Base-by-base conservation (phyloP, 2,888 invertebrate genomes). In the Mimumesa dahlbomi region DNA sequence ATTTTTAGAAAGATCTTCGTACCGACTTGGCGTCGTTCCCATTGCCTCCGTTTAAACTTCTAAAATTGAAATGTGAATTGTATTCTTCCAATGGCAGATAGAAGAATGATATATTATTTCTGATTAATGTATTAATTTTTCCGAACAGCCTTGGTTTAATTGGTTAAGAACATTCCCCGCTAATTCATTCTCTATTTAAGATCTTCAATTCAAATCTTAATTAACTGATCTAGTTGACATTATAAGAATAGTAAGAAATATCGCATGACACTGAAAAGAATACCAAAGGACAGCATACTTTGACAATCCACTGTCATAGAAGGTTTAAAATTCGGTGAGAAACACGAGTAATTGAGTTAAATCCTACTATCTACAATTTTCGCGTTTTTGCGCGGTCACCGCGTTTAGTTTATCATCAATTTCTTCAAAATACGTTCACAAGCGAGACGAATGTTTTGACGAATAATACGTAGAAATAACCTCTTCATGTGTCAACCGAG, bases 11-110 rank as follows among this genome's bases (percentile, higher is more conserved):
- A 98, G 91, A 87, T 98, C 96, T 54, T 93, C 92, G 85, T 95
- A 94, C 79, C 93, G 93, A 89, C 96, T 96, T 72, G 95, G 92
- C 81, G 95, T 93, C 63, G 95, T 93, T 79, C 97, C 97, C 97
- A 97, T 97, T 61, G 75, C 71, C 65, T 45, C 45, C 16, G 29
- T 16, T 68, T 64, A 59, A 66, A 38, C 13, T 53, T 42, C 78
- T 80, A 21, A 14, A 67, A 72, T 21, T 13, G 48, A 14, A 42
- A n/a, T 9, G 21, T 5, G n/a, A n/a, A n/a, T n/a, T n/a, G n/a
- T n/a, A n/a, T n/a, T n/a, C n/a, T n/a, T n/a, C n/a, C n/a, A n/a
- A n/a, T n/a, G n/a, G n/a, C n/a, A n/a, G n/a, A n/a, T n/a, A n/a
- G n/a, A n/a, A n/a, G n/a, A n/a, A n/a, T n/a, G n/a, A n/a, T n/a